Evolutionary conservation across 1,140 invertebrate genomes (phyloP).

Genomic region (Diabrotica undecimpunctata): DNA sequence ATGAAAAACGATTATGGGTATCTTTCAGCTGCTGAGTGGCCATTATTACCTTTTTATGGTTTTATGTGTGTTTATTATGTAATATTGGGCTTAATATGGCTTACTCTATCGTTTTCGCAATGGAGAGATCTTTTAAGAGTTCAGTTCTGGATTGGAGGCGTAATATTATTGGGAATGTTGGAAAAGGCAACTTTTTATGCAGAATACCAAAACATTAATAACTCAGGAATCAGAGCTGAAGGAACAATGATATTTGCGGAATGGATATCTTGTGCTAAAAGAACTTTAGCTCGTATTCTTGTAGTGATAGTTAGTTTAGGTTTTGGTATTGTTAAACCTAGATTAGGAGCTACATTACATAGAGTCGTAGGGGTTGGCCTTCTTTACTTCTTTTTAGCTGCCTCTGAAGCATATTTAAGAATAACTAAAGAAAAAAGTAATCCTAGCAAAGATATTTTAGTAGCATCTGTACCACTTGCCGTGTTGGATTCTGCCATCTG

Average conservation of each 20-base stretch:
- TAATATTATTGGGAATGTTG: slow-evolving; percentile 81
- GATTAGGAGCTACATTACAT: slow-evolving; percentile 80
- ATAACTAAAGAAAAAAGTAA: slow-evolving; percentile 66
- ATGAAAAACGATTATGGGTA: slow-evolving; percentile 66
- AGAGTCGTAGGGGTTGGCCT: slow-evolving; percentile 77
- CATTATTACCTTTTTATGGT: slow-evolving; percentile 79
- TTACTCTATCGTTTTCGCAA: slow-evolving; percentile 76
- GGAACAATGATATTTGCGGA: slow-evolving; percentile 77
- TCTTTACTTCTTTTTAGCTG: slow-evolving; percentile 79
- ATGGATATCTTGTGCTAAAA: slow-evolving; percentile 82
- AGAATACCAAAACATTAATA: slow-evolving; percentile 78
- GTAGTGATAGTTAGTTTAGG: slow-evolving; percentile 92
- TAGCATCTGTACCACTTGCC: slow-evolving; percentile 71
- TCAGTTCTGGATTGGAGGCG: slow-evolving; percentile 92
- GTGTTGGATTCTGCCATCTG: slow-evolving; percentile 69
- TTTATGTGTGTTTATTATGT: slow-evolving; percentile 87
- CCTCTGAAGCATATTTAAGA: slow-evolving; percentile 76
- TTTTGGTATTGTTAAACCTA: slow-evolving; percentile 92
- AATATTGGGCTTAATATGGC: slow-evolving; percentile 77
- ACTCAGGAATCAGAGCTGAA: slow-evolving; percentile 64
- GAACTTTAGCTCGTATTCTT: slow-evolving; percentile 85
- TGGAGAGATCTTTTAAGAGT: slow-evolving; percentile 90
- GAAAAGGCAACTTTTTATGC: slow-evolving; percentile 87
- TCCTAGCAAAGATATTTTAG: slow-evolving; percentile 61
- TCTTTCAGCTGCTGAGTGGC: slow-evolving; percentile 72